Percentiles rank a stretch among this genome's conserved stretches.
phyloP scores from a whole-genome alignment of 2,113 vertebrate genomes.

The Lonchura striata region DNA sequence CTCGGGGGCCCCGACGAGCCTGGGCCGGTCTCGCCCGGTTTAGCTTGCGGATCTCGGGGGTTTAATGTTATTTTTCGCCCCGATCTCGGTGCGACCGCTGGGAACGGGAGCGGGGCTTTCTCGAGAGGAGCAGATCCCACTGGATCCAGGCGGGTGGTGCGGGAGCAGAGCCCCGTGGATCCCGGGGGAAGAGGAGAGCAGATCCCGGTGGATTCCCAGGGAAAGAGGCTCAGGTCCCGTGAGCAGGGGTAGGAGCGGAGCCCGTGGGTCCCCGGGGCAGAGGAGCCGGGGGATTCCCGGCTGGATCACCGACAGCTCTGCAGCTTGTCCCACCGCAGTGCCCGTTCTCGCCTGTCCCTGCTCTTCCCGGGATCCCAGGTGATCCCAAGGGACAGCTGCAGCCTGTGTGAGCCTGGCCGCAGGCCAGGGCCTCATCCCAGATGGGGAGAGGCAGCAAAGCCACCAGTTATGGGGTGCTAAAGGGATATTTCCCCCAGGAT shows the following conservation, averaged over 20 bases:
- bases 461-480: background rate
- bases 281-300: background rate
- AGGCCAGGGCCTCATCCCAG: background rate
- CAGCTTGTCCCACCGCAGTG: background rate
- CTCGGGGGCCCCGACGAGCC: background rate
- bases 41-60: background rate
- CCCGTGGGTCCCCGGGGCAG: background rate
- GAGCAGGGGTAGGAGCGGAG: background rate
- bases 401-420: background rate
- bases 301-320: background rate
- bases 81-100: background rate
- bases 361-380: background rate
- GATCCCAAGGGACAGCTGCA: background rate
- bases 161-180: background rate
- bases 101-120: background rate
- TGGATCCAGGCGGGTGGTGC: fast-evolving
- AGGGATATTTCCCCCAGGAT: background rate
- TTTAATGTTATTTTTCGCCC: background rate
- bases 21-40: background rate
- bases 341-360: background rate
- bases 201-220: background rate
- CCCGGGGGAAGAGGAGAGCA: background rate
- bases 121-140: background rate
- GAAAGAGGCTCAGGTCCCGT: background rate
- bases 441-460: background rate